Evolutionary conservation across 2,113 vertebrate species (phyloP), one percentile per base, ranked within the genome.

Genomic region (Sisor rabdophorus): DNA sequence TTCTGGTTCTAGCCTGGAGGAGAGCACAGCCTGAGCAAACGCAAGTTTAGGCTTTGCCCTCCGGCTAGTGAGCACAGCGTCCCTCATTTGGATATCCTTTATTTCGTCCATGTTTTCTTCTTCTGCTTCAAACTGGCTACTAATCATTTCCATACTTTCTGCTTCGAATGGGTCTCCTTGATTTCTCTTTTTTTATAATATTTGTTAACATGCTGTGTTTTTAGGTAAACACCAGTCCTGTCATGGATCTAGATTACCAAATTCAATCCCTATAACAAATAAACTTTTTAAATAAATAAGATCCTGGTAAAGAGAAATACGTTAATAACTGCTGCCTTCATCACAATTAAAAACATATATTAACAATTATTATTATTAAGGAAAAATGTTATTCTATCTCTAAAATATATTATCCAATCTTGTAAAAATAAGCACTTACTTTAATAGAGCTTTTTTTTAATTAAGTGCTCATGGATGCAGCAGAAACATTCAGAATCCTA

Each of bases 31-130:
- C 28, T 78, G 56, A 44, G 75, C 79, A 47, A 50, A 78, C 1
- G 53, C 67, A 58, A 84, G 65, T 81, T 82, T 84, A 26, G 81
- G 81, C 11, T 47, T 78, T 58, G 73, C 36, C 65, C 50, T 71
- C 75, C 40, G 75, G 65, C 48, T n/a, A 56, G 40, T 50, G 13
- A 79, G 28, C 28, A 64, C 17, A 47, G 50, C 3, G 9, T 71
- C 61, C 24, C 48, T 78, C 2, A 56, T 36, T 9, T 11, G 1
- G 10, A 58, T 36, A 32, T 28, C 54, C 48, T 22, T 56, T 36
- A 40, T 40, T 58, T 22, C 48, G 16, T 60, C 52, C n/a, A 36
- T 61, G 11, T 65, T 60, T 30, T 77, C 54, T 36, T 24, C 76
- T 3, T 30, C 60, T 28, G 15, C 52, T 71, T 54, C 73, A 19